Evolutionary conservation across 2,797 vertebrate species (phyloP).

Genomic region (Catamblyrhynchus diadema): DNA sequence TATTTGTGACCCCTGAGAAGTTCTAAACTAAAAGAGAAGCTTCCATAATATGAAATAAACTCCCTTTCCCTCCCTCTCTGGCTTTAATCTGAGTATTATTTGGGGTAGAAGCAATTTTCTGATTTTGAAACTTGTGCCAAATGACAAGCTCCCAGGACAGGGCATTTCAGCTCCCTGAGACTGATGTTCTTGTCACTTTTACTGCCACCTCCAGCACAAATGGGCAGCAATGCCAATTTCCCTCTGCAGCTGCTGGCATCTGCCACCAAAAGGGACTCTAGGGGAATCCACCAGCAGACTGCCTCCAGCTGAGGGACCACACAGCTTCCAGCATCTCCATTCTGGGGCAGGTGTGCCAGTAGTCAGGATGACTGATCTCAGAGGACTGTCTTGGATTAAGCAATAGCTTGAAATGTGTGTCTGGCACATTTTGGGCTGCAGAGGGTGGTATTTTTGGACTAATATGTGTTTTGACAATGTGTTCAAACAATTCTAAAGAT

Average conservation of each 20-base stretch:
- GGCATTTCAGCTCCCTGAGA: constrained; percentile 4
- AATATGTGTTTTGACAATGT: background rate
- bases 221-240: background rate
- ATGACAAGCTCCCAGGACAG: background rate
- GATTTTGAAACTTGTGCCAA: background rate
- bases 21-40: background rate
- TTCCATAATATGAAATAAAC: background rate
- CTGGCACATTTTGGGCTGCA: background rate
- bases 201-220: background rate
- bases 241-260: background rate
- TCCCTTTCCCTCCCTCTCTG: background rate
- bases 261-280: background rate
- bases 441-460: background rate
- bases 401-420: background rate
- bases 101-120: background rate
- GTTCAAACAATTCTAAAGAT: background rate
- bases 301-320: background rate
- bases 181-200: constrained; percentile 36
- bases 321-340: background rate
- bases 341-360: background rate
- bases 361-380: background rate
- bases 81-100: background rate
- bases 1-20: background rate
- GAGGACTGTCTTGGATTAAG: background rate
- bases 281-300: background rate